phyloP scores from a whole-genome alignment of 1,140 invertebrate genomes.

The Drosophila pectinifera region DNA sequence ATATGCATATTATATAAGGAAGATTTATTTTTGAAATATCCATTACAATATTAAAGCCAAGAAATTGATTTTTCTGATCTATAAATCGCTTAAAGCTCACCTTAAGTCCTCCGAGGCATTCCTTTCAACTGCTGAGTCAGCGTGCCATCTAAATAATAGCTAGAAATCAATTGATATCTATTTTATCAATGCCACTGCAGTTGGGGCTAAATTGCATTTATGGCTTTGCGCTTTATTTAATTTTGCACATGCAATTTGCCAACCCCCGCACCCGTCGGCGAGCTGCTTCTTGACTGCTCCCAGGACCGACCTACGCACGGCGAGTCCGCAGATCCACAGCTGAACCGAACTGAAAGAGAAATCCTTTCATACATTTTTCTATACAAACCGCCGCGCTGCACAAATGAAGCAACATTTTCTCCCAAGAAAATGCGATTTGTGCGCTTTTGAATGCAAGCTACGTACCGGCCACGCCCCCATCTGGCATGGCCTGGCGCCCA shows the following conservation, averaged over 20 bases:
- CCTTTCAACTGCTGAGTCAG: conserved; percentile 33
- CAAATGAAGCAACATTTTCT: conserved; percentile 83
- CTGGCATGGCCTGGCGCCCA: background rate
- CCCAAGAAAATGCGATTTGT: conserved; percentile 81
- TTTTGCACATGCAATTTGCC: conserved; percentile 75
- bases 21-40: no score
- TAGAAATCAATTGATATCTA: conserved; percentile 78
- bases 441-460: conserved; percentile 80
- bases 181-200: conserved; percentile 68
- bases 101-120: conserved; percentile 1
- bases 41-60: background rate
- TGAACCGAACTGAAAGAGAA: conserved; percentile 49
- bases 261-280: background rate
- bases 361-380: conserved; percentile 80
- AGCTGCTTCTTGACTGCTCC: conserved; percentile 17
- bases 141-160: conserved; percentile 68
- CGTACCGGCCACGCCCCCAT: conserved; percentile 58
- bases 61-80: background rate
- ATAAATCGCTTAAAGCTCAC: background rate
- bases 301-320: conserved; percentile 36
- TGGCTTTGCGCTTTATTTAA: conserved; percentile 77
- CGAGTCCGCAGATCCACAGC: conserved; percentile 3
- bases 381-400: conserved; percentile 75
- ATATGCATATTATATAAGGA: no score
- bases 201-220: conserved; percentile 79